phyloP scores from a whole-genome alignment of 2,888 invertebrate species.

The Cephus sareptanus region DNA sequence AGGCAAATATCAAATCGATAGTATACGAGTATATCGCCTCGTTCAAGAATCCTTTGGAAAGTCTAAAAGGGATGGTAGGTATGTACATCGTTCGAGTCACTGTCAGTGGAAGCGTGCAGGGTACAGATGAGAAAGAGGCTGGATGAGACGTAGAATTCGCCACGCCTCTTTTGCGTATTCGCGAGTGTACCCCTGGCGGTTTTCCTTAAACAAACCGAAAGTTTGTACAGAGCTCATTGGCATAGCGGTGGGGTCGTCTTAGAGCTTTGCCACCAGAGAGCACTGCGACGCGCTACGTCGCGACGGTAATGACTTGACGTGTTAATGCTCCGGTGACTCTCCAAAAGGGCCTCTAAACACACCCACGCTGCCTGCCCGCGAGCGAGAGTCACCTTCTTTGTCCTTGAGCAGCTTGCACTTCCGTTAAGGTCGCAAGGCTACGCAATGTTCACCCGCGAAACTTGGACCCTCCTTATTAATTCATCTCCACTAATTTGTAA shows the following conservation, averaged over 20 bases:
- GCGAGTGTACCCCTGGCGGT: constrained; percentile 29
- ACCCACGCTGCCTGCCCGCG: not conserved
- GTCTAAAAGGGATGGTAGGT: constrained; percentile 3
- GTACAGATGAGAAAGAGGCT: constrained; percentile 24
- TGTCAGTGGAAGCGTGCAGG: not conserved
- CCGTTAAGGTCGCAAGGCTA: not conserved
- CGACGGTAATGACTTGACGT: constrained; percentile 29
- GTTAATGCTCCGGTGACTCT: constrained; percentile 34
- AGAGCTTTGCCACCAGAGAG: not conserved
- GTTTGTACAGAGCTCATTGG: constrained; percentile 39
- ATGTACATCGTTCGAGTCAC: constrained; percentile 12
- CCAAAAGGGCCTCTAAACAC: constrained; percentile 9
- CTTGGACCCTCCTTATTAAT: constrained; percentile 1
- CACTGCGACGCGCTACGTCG: not conserved
- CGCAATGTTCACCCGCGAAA: not conserved
- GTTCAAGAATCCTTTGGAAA: constrained; percentile 27
- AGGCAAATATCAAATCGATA: not conserved
- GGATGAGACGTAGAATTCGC: constrained; percentile 28
- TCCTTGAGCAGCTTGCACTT: not conserved
- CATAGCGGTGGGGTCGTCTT: not conserved
- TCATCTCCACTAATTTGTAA: constrained; percentile 1
- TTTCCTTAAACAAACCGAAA: constrained; percentile 54
- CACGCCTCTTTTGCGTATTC: constrained; percentile 55
- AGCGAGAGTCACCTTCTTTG: not conserved
- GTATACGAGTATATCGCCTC: not conserved